These are phyloP conservation scores for Melitaea cinxia DNA, from an alignment of 1,140 invertebrate genomes.

Conservation along the genomic window DNA sequence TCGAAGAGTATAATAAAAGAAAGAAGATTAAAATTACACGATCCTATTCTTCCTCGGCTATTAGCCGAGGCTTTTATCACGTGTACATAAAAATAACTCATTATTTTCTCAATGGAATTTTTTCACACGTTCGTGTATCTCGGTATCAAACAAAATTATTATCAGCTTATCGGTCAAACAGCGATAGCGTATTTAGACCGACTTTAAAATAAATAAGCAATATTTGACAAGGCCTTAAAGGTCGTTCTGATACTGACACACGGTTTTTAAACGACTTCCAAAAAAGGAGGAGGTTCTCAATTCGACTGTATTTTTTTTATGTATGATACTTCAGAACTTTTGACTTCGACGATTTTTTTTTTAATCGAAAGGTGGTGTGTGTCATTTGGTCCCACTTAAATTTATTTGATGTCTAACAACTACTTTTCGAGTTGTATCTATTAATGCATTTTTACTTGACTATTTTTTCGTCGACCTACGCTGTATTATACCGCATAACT, in stretches of 20 bases:
- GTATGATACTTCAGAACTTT: no score
- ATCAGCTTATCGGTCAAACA: slow-evolving; percentile 29
- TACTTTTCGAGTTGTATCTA: no score
- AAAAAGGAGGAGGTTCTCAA: no score
- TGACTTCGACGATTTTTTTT: no score
- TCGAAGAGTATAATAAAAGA: neutral
- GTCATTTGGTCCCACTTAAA: no score
- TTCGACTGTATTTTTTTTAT: no score
- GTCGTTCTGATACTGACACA: neutral
- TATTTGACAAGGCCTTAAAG: slow-evolving; percentile 6
- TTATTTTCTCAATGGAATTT: slow-evolving; percentile 17
- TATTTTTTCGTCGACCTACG: no score
- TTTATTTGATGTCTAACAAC: no score
- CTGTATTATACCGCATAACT: no score
- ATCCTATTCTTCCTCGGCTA: neutral
- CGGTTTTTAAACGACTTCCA: no score
- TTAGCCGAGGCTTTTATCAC: neutral
- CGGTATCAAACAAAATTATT: slow-evolving; percentile 24
- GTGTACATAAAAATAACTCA: slow-evolving; percentile 5
- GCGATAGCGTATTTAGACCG: slow-evolving; percentile 6
- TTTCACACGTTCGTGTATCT: slow-evolving; percentile 18
- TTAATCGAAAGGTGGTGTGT: no score
- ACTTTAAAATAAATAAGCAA: slow-evolving; percentile 6
- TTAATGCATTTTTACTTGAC: no score
- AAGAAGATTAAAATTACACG: neutral